Conservation (phyloP, 2,113 vertebrate species). For the Sphaerodactylus townsendi region DNA sequence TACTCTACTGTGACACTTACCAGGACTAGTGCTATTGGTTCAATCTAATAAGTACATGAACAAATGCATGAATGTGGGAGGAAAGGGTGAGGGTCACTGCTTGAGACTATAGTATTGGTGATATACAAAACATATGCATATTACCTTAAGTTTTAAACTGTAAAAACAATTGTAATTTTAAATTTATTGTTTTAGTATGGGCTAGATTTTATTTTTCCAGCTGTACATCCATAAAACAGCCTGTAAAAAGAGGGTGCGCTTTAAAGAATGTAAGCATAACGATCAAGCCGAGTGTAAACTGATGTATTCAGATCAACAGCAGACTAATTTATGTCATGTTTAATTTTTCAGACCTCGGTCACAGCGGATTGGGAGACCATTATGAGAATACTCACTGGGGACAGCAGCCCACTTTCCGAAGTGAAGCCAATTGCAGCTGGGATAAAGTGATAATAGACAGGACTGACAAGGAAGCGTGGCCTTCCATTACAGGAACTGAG, state of each 20-base stretch:
- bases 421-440: slow-evolving; percentile 84
- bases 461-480: slow-evolving; percentile 90
- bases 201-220: not conserved
- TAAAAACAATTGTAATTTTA: not conserved
- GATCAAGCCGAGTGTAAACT: not conserved
- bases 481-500: slow-evolving; percentile 85
- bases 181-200: not conserved
- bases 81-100: too few relatives aligned
- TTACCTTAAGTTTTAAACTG: not conserved
- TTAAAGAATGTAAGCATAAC: not conserved
- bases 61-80: too few relatives aligned
- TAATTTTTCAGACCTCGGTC: slow-evolving; percentile 82
- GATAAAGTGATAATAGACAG: slow-evolving; percentile 90
- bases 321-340: slow-evolving; percentile 61
- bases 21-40: not conserved
- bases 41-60: not conserved
- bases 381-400: slow-evolving; percentile 93
- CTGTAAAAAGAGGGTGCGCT: not conserved
- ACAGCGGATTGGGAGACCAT: slow-evolving; percentile 86
- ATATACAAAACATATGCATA: not conserved
- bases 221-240: too few relatives aligned
- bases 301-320: not conserved
- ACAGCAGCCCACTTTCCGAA: slow-evolving; percentile 83
- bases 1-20: not conserved
- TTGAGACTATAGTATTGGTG: not conserved